Evolutionary conservation across 2,888 invertebrate species (phyloP).

Genomic region (Drosophila buzzatii): DNA sequence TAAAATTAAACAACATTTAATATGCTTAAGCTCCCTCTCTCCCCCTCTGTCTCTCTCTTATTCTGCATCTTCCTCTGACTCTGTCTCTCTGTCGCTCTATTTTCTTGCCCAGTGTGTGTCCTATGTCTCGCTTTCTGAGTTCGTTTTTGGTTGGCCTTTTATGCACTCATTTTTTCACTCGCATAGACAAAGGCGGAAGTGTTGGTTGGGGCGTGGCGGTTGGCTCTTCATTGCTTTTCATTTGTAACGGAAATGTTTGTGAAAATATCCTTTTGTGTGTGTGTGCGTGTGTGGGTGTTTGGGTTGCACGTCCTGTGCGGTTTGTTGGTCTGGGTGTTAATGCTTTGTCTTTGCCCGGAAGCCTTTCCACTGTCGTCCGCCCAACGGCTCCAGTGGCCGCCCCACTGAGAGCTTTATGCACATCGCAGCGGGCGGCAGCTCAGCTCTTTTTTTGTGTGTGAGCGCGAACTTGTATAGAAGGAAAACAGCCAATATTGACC

Average conservation of each 20-base stretch:
- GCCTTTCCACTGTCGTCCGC: slow-evolving; percentile 68
- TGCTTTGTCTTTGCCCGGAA: slow-evolving; percentile 73
- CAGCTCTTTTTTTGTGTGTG: not conserved
- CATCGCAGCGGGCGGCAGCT: slow-evolving; percentile 28
- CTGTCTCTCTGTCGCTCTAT: not conserved
- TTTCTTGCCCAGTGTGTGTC: slow-evolving; percentile 21
- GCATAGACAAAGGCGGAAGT: slow-evolving; percentile 76
- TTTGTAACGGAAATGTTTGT: slow-evolving; percentile 80
- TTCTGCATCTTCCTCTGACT: not conserved
- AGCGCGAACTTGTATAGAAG: not conserved
- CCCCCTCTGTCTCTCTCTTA: not conserved
- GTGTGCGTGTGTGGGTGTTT: slow-evolving; percentile 31
- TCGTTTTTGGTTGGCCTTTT: slow-evolving; percentile 16
- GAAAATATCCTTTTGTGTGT: slow-evolving; percentile 69
- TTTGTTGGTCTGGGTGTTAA: slow-evolving; percentile 61
- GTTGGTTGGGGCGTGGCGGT: slow-evolving; percentile 28
- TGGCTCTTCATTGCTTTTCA: slow-evolving; percentile 73
- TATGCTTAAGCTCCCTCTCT: slow-evolving; percentile 15
- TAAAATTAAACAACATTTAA: slow-evolving; percentile 77
- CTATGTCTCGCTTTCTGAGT: slow-evolving; percentile 30
- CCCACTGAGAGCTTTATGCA: slow-evolving; percentile 72
- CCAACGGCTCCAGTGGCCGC: slow-evolving; percentile 9
- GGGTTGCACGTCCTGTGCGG: slow-evolving; percentile 27
- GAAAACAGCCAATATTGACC: not conserved
- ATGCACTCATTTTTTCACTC: slow-evolving; percentile 22